Percentiles rank a stretch among this genome's conserved stretches.
Conservation (phyloP, 2,888 invertebrate species). For the Caenorhabditis wallacei region DNA sequence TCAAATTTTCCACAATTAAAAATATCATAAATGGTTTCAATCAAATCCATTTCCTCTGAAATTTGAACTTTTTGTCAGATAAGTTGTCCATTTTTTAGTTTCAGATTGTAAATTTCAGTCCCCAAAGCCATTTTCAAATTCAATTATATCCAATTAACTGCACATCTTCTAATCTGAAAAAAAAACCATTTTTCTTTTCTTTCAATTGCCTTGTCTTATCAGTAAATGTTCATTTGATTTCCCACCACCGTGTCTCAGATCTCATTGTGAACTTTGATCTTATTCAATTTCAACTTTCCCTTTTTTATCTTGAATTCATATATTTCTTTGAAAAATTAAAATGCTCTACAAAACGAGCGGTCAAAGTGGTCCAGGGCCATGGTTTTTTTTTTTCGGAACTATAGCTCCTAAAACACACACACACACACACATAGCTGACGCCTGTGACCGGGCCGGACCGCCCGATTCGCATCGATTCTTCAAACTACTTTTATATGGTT, state of each 20-base stretch:
- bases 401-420: background rate
- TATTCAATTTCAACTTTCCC: background rate
- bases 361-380: background rate
- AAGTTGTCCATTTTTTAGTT: no score
- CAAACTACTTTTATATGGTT: background rate
- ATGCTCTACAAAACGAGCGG: background rate
- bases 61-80: no score
- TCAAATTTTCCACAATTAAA: no score
- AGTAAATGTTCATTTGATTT: slow-evolving; percentile 5
- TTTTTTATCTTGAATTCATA: background rate
- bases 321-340: background rate
- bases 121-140: no score
- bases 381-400: background rate
- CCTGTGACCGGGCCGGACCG: background rate
- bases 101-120: no score
- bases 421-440: background rate
- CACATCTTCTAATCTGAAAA: background rate
- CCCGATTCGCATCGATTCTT: background rate
- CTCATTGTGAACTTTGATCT: slow-evolving; percentile 57
- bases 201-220: slow-evolving; percentile 14
- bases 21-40: background rate
- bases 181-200: background rate
- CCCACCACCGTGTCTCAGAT: slow-evolving; percentile 27
- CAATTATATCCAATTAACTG: no score
- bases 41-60: no score